phyloP scores from a whole-genome alignment of 2,113 vertebrate genomes.

The Lampris megalopsis region DNA sequence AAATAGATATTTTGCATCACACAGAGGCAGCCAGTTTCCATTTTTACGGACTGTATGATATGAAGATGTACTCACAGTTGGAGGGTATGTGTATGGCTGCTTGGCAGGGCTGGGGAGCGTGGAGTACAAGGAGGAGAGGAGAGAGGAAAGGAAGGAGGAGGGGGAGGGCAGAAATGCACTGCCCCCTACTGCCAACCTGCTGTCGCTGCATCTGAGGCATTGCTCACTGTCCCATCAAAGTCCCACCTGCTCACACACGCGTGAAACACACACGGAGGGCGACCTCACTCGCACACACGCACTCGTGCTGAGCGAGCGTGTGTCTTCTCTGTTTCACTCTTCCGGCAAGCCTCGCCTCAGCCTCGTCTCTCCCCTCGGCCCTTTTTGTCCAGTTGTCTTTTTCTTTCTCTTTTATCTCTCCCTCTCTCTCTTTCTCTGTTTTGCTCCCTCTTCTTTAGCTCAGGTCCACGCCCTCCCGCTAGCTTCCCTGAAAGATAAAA shows the following conservation, averaged over 20 bases:
- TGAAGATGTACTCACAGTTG: slow-evolving; percentile 81
- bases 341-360: slow-evolving; percentile 28
- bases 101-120: slow-evolving; percentile 61
- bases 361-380: slow-evolving; percentile 29
- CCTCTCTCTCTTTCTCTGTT: slow-evolving; percentile 11
- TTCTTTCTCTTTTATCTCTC: slow-evolving; percentile 12
- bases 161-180: slow-evolving; percentile 63
- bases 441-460: slow-evolving; percentile 39
- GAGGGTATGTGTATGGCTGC: slow-evolving; percentile 81
- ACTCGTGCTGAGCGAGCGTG: slow-evolving; percentile 43
- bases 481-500: slow-evolving; percentile 67
- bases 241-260: slow-evolving; percentile 78
- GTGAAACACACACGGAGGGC: slow-evolving; percentile 51
- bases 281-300: slow-evolving; percentile 38
- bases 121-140: slow-evolving; percentile 60
- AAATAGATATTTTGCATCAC: slow-evolving; percentile 62
- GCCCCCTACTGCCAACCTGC: slow-evolving; percentile 83
- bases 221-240: slow-evolving; percentile 83
- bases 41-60: slow-evolving; percentile 24
- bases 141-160: slow-evolving; percentile 56
- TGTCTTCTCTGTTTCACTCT: slow-evolving; percentile 31
- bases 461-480: slow-evolving; percentile 76
- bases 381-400: slow-evolving; percentile 19
- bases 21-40: slow-evolving; percentile 29
- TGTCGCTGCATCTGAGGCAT: slow-evolving; percentile 82